Evolutionary conservation across 2,888 invertebrate genomes (phyloP).

Genomic region (Calameuta idolon): DNA sequence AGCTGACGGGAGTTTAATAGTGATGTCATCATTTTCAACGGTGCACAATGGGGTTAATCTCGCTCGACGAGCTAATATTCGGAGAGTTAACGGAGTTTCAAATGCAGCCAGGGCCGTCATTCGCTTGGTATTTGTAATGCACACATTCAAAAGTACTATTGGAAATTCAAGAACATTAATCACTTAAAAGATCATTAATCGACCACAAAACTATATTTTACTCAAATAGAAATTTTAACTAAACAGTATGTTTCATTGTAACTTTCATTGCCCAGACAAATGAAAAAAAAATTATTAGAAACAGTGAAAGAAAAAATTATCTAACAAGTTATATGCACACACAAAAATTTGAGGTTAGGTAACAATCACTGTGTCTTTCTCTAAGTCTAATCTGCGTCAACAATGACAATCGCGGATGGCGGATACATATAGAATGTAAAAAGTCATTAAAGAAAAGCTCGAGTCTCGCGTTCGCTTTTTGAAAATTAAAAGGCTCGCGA

Average conservation of each 20-base stretch:
- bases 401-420: neutral
- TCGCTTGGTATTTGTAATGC: conserved; percentile 27
- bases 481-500: conserved; percentile 43
- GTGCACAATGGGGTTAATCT: conserved; percentile 65
- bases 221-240: neutral
- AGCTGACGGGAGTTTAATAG: conserved; percentile 66
- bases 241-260: neutral
- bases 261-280: neutral
- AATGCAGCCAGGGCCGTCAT: conserved; percentile 60
- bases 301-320: neutral
- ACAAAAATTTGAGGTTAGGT: neutral
- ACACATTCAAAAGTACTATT: neutral
- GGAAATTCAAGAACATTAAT: neutral
- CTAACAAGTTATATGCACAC: neutral
- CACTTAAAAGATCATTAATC: neutral
- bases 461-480: neutral
- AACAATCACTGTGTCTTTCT: neutral
- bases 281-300: neutral
- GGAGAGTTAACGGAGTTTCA: conserved; percentile 65
- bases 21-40: conserved; percentile 67
- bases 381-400: neutral
- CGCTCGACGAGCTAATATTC: conserved; percentile 67
- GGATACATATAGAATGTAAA: neutral
- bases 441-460: neutral
- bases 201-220: neutral